These are phyloP conservation scores for Phalacrocorax brasilianus DNA, from an alignment of 2,113 vertebrate genomes.

Conservation along the genomic window DNA sequence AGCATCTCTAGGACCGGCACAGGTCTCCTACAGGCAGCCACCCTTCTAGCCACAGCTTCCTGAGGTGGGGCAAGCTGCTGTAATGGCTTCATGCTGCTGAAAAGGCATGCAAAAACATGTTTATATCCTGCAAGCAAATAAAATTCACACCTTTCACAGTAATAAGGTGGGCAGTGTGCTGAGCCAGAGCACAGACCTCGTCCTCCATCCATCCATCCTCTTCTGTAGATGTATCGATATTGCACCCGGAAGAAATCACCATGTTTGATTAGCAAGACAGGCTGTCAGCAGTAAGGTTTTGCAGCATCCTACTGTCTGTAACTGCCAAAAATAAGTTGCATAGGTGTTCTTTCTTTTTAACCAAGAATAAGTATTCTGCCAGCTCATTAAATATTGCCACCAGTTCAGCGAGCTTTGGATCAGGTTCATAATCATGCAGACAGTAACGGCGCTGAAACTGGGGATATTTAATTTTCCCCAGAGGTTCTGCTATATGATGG, in stretches of 20 bases:
- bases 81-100: not conserved
- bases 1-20: not conserved
- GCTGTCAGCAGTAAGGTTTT: not conserved
- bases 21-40: not conserved
- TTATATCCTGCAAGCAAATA: not conserved
- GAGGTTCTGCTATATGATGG: conserved; percentile 30
- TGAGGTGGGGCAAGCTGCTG: fast-evolving
- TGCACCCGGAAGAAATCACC: not conserved
- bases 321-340: not conserved
- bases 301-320: not conserved
- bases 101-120: not conserved
- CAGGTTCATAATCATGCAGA: not conserved
- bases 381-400: not conserved
- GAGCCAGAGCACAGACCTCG: not conserved
- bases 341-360: not conserved
- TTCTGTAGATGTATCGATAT: not conserved
- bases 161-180: not conserved
- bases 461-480: not conserved
- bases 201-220: not conserved
- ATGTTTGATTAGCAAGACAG: not conserved
- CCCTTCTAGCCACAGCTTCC: not conserved
- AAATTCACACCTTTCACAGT: not conserved
- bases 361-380: not conserved
- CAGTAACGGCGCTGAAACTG: not conserved
- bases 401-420: not conserved